Evolutionary conservation across 2,888 invertebrate species (phyloP).

Genomic region (Dioctria rufipes): DNA sequence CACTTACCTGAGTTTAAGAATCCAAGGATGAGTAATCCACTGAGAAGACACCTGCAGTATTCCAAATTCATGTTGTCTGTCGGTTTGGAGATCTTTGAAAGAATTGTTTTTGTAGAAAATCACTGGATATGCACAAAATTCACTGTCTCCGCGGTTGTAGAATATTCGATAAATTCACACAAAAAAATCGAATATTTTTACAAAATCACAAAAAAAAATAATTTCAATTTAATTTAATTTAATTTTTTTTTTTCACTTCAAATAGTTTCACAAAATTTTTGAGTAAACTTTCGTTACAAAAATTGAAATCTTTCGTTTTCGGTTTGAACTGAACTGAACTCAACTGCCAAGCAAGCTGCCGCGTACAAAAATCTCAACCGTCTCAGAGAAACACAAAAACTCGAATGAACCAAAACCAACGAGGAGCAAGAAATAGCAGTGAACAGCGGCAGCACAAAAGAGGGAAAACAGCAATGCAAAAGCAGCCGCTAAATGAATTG

Average conservation of each 20-base stretch:
- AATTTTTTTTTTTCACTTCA: constrained; percentile 5
- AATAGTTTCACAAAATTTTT: background rate
- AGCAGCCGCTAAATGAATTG: no score
- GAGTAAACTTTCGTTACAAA: no score
- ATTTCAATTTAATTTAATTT: no score
- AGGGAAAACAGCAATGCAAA: no score
- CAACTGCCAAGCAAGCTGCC: background rate
- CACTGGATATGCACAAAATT: constrained; percentile 20
- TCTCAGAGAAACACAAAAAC: constrained; percentile 5
- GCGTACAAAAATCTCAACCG: constrained; percentile 12
- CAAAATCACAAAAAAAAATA: background rate
- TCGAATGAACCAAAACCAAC: constrained; percentile 28
- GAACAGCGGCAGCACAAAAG: no score
- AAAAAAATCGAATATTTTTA: background rate
- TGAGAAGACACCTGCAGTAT: constrained; percentile 41
- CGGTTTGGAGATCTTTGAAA: background rate
- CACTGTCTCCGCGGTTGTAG: background rate
- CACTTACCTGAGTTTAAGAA: constrained; percentile 35
- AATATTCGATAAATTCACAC: constrained; percentile 2
- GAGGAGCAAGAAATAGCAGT: no score
- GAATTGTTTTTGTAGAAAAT: background rate
- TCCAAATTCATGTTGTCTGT: constrained; percentile 39
- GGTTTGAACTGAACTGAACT: background rate
- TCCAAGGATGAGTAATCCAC: constrained; percentile 48
- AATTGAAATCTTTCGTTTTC: no score